A percentile compares a stretch with the other conserved stretches of the same genome.
Evolutionary conservation across 2,888 invertebrate genomes (phyloP).

Genomic region (Maniola hyperantus): DNA sequence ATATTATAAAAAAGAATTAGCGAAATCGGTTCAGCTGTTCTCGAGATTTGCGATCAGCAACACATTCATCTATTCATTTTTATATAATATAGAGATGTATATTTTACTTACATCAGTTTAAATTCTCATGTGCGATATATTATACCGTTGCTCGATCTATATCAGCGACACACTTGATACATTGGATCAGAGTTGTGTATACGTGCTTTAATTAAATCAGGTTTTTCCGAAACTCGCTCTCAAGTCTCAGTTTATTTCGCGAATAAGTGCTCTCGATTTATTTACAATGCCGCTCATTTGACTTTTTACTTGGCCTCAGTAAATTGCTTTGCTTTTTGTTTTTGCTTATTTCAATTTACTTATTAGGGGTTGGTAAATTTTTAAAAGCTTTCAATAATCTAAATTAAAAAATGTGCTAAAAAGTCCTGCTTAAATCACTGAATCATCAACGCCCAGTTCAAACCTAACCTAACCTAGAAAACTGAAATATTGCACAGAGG

Average conservation of each 20-base stretch:
- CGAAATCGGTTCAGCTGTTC: too few relatives aligned
- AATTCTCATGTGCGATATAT: constrained; percentile 42
- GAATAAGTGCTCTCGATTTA: constrained; percentile 19
- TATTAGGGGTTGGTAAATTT: neutral
- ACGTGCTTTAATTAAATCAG: constrained; percentile 31
- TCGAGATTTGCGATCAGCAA: too few relatives aligned
- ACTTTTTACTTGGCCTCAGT: neutral
- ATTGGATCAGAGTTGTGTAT: constrained; percentile 39
- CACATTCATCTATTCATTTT: too few relatives aligned
- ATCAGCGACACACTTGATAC: constrained; percentile 61
- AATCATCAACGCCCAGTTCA: too few relatives aligned
- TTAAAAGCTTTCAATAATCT: neutral
- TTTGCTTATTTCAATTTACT: neutral
- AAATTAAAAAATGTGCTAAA: too few relatives aligned
- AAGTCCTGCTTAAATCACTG: too few relatives aligned
- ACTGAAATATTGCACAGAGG: too few relatives aligned
- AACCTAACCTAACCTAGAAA: too few relatives aligned
- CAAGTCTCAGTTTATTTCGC: constrained; percentile 23
- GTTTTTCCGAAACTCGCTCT: constrained; percentile 29
- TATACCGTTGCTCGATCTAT: constrained; percentile 69
- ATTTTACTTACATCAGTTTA: neutral
- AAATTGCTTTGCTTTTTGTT: neutral
- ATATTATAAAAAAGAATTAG: too few relatives aligned
- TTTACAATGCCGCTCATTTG: constrained; percentile 15
- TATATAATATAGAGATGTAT: too few relatives aligned